A percentile compares a stretch with the other conserved stretches of the same genome.
Evolutionary conservation across 53 echinoderm and acorn worm species (phyloP).

Genomic region (Actinopyga echinites): DNA sequence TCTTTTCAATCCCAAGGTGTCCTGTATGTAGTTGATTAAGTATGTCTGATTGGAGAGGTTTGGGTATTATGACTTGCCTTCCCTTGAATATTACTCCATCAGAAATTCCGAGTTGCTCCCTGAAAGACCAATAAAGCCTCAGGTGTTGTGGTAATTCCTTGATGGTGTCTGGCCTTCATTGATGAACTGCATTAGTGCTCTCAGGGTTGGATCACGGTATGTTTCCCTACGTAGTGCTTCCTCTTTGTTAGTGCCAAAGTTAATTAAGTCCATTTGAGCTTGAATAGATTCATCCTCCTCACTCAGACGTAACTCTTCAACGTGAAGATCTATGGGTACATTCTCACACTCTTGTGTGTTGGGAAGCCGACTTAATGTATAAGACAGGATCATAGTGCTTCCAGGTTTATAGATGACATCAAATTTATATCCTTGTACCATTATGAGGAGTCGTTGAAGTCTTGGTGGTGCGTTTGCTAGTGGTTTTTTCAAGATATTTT

Average conservation of each 20-base stretch:
- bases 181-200: conserved; percentile 5
- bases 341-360: no score
- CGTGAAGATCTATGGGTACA: no score
- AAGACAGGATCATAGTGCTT: conserved; percentile 53
- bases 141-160: conserved; percentile 44
- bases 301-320: not conserved
- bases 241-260: conserved; percentile 54
- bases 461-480: conserved; percentile 59
- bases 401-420: conserved; percentile 56
- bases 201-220: conserved; percentile 47
- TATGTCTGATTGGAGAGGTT: no score
- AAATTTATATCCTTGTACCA: conserved; percentile 67
- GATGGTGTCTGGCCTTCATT: conserved; percentile 28
- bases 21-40: no score
- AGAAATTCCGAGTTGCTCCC: no score
- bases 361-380: conserved; percentile 66
- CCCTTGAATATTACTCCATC: no score
- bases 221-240: no score
- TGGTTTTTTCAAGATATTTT: conserved; percentile 62
- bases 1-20: no score
- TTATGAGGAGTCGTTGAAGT: conserved; percentile 63
- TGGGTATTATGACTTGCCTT: no score
- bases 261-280: conserved; percentile 50
- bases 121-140: no score
- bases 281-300: no score